Evolutionary conservation across 1,140 invertebrate genomes (phyloP).

Genomic region (Psix sp.): DNA sequence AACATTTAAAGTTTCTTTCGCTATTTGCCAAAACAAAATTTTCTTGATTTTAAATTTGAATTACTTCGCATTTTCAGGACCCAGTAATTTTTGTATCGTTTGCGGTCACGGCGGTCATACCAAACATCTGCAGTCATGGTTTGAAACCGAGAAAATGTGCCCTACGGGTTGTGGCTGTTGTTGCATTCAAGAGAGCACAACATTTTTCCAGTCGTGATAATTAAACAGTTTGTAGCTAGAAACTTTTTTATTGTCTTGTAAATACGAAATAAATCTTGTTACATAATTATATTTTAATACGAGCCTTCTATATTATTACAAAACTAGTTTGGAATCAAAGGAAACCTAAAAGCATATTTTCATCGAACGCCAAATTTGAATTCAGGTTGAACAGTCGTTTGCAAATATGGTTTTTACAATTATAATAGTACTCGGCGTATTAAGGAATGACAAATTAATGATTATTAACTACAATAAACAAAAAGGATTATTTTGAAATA

Average conservation of each 20-base stretch:
- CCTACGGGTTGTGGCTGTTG: slow-evolving; percentile 92
- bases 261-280: slow-evolving; percentile 28
- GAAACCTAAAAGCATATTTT: too few species aligned
- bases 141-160: slow-evolving; percentile 81
- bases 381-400: too few species aligned
- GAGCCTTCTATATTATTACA: too few species aligned
- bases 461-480: too few species aligned
- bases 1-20: too few species aligned
- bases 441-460: too few species aligned
- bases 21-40: too few species aligned
- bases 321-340: too few species aligned
- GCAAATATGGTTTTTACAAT: too few species aligned
- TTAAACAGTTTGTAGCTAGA: slow-evolving; percentile 9
- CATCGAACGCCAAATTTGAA: too few species aligned
- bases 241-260: background rate
- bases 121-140: slow-evolving; percentile 89
- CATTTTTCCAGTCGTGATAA: slow-evolving; percentile 22
- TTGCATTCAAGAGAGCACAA: slow-evolving; percentile 83
- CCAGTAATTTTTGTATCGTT: slow-evolving; percentile 87
- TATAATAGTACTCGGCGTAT: too few species aligned
- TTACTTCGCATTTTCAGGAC: slow-evolving; percentile 73
- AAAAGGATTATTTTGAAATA: slow-evolving; percentile 1
- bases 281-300: background rate
- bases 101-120: slow-evolving; percentile 96
- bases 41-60: too few species aligned